Conservation (phyloP, 2,888 invertebrate species). For the Megalurothrips usitatus region DNA sequence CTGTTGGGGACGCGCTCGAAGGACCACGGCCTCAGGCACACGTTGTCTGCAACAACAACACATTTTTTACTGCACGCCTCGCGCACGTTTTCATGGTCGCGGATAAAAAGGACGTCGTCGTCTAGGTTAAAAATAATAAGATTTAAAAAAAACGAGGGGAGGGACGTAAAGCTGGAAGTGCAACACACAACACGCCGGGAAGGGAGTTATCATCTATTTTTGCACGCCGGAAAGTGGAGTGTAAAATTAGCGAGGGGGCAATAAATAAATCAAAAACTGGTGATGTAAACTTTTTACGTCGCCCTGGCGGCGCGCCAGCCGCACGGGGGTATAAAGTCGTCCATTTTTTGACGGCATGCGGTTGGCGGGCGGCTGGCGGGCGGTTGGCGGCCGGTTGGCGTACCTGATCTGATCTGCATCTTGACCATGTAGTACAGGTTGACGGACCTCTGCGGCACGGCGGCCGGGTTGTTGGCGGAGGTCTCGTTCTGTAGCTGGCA, state of each 20-base stretch:
- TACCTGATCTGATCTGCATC: conserved; percentile 74
- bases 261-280: background rate
- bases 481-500: conserved; percentile 91
- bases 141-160: too few species aligned
- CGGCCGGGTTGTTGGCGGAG: conserved; percentile 81
- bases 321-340: background rate
- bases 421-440: conserved; percentile 96
- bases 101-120: conserved; percentile 5
- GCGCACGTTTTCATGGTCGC: background rate
- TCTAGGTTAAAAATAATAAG: conserved; percentile 19
- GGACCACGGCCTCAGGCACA: conserved; percentile 86
- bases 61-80: conserved; percentile 30
- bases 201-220: background rate
- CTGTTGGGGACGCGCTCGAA: conserved; percentile 92
- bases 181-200: background rate
- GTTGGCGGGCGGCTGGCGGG: background rate
- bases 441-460: conserved; percentile 73
- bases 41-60: conserved; percentile 60
- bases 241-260: background rate
- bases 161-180: background rate
- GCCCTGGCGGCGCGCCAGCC: too few species aligned
- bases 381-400: conserved; percentile 35
- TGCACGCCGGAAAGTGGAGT: background rate
- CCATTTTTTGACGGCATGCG: background rate
- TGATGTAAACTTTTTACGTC: too few species aligned